These are phyloP conservation scores for Drosophila vallismaia DNA, from an alignment of 2,888 invertebrate genomes.

Conservation along the genomic window DNA sequence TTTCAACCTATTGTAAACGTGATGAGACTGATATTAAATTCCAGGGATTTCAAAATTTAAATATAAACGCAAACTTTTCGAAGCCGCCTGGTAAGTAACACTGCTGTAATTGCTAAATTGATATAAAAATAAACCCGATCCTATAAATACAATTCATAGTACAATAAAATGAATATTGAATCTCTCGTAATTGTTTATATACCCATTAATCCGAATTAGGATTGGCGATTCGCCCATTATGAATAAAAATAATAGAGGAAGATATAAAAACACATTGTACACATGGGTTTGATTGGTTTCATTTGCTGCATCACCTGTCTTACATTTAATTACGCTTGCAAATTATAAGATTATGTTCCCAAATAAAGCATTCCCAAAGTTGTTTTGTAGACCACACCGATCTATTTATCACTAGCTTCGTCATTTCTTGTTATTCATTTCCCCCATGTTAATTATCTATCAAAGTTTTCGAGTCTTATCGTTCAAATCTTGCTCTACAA, in stretches of 20 bases:
- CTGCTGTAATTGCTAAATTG: too few species aligned
- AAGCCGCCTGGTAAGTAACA: conserved; percentile 75
- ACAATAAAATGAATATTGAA: not conserved
- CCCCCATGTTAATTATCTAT: conserved; percentile 10
- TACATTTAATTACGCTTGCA: not conserved
- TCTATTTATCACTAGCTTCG: not conserved
- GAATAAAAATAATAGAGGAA: conserved; percentile 1
- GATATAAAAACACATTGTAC: not conserved
- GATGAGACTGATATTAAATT: conserved; percentile 69
- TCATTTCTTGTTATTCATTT: not conserved
- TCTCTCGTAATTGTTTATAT: conserved; percentile 3
- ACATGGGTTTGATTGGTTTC: conserved; percentile 11
- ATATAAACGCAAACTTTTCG: conserved; percentile 73
- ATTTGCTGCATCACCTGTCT: conserved; percentile 28
- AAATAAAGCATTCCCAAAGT: not conserved
- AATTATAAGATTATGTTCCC: not conserved
- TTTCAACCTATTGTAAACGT: conserved; percentile 69
- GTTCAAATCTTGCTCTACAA: not conserved
- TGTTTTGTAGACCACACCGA: not conserved
- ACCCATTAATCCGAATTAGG: conserved; percentile 4
- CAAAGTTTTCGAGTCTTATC: conserved; percentile 12
- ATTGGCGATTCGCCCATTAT: not conserved
- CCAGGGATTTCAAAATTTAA: conserved; percentile 74
- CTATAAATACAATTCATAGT: not conserved
- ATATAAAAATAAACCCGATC: not conserved